A percentile compares a stretch with the other conserved stretches of the same genome.
These are phyloP conservation scores for Cantharis flavilabris DNA, from an alignment of 2,888 invertebrate species.

Conservation along the genomic window DNA sequence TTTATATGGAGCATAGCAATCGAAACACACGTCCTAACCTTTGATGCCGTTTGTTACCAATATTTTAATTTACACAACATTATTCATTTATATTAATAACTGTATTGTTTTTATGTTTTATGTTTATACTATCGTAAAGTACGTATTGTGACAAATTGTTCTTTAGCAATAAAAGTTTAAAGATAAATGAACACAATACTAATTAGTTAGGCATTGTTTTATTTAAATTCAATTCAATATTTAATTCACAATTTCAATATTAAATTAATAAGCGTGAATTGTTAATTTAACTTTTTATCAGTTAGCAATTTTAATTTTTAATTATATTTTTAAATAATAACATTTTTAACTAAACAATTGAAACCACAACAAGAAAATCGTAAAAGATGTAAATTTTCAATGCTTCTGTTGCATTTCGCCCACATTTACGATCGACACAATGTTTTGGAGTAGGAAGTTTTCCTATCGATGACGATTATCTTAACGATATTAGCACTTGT, in stretches of 20 bases:
- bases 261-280: background rate
- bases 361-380: too few relatives aligned
- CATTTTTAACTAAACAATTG: background rate
- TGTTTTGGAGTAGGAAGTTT: background rate
- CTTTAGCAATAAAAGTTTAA: constrained; percentile 6
- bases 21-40: constrained; percentile 6
- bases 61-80: background rate
- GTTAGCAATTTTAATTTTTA: background rate
- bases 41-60: constrained; percentile 1
- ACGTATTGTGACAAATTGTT: constrained; percentile 4
- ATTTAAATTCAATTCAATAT: background rate
- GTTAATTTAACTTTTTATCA: background rate
- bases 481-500: background rate
- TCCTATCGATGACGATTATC: background rate
- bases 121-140: background rate
- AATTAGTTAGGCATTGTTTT: background rate
- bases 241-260: background rate
- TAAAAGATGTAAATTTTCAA: background rate
- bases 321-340: background rate
- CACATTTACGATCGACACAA: background rate
- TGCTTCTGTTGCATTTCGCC: background rate
- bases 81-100: constrained; percentile 10
- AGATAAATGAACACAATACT: background rate
- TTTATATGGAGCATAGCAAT: constrained; percentile 1
- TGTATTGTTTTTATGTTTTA: constrained; percentile 6